Evolutionary conservation across 2,113 vertebrate species (phyloP), one percentile per base, ranked within the genome.

Genomic region (Proterorhinus semilunaris): DNA sequence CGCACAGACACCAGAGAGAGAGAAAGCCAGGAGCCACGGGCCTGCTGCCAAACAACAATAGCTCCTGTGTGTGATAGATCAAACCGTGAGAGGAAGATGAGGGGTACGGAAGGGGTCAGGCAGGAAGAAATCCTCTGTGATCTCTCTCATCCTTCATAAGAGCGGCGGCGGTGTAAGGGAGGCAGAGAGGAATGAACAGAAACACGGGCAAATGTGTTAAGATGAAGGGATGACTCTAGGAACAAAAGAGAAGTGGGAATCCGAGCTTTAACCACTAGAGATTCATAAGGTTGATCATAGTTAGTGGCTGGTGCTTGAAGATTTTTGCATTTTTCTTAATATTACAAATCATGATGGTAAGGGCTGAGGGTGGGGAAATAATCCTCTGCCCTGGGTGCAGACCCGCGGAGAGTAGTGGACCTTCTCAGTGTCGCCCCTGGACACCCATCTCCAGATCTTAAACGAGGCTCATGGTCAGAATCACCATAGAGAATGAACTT

Each of bases 101-200:
- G 89, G 89, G 87, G 85, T 85, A 72, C 4, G 10, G 64, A 4
- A 4, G 65, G 83, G 88, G 85, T 88, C 87, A 87, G 79, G 74
- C 45, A 72, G 67, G 81, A 51, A 78, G 86, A 89, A 84, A 86
- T 89, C 85, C 84, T 89, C 78, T 80, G 79, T 90, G 88, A 89
- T 90, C 87, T 75, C 67, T 57, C 75, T 78, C 84, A 86, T 89
- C 82, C 86, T 73, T 84, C 82, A 78, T 80, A 80, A 82, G 81
- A 76, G 17, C 57, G 13, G 57, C 57, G 42, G 57, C 27, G 75
- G 83, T 69, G 53, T 88, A 85, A 74, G 59, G 75, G 79, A 17
- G 21, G 9, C n/a, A n/a, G 49, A 57, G 54, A 57, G 43, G 72
- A 55, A 73, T 49, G 54, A 66, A 51, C 2, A 55, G 66, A 59